Evolutionary conservation across 2,888 invertebrate species (phyloP), one percentile per base, ranked within the genome.

Genomic region (Microctonus hyperodae): DNA sequence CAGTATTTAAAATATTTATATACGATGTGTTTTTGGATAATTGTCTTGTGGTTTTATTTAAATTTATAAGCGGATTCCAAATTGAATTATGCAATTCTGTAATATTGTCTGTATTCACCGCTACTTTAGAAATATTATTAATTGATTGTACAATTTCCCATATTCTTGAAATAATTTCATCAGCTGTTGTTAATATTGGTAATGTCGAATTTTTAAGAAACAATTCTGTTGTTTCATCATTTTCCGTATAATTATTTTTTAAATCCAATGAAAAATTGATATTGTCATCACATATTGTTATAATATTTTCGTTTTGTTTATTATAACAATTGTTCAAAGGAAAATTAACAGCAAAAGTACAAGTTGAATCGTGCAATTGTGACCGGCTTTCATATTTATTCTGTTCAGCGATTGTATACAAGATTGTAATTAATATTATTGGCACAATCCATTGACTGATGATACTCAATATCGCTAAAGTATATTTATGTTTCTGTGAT

Each of bases 361-460:
- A 82, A 4, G 71, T 68, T 35, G 63, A 48, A 13, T 77, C 72
- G 59, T 71, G 68, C 10, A 64, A 59, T 31, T 68, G 31, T 22
- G 59, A 58, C 13, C 65, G 40, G 20, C 50, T 59, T 57, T 67
- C 67, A 53, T 69, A 63, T 7, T 69, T 69, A 33, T 73, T 61
- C 40, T 72, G 64, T 2, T 74, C 70, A 2, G 75, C 75, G 16
- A 76, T 67, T 16, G 76, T 67, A 51, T 75, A 73, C 37, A 83
- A 60, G 20, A 74, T 64, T 28, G 68, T 73, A 0, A 73, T 72
- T 23, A 78, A 67, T 28, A 80, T 22, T n/a, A 78, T 64, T 2
- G 80, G 79, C n/a, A 81, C n/a, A 1, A 82, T 37, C 83, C 83
- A 83, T 56, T 82, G 81, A 48, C 71, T 69, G 3, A 72, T 33